These are phyloP conservation scores for Pollenia griseotomentosa DNA, from an alignment of 2,888 invertebrate species.

Conservation along the genomic window DNA sequence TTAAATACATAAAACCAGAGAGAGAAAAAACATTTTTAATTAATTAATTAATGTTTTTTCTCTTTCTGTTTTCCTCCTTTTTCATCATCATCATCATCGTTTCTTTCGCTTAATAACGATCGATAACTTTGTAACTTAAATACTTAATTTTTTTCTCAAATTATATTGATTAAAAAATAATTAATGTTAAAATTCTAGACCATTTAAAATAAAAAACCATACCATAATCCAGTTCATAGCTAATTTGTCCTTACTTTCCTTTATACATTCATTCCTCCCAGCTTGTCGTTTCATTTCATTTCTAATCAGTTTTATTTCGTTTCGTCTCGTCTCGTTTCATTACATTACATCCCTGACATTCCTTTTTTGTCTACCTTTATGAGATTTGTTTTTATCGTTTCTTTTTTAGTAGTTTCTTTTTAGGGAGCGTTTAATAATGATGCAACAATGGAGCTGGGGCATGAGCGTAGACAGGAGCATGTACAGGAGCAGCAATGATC, in stretches of 20 bases:
- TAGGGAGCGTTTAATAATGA: slow-evolving; percentile 81
- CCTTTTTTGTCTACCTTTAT: slow-evolving; percentile 55
- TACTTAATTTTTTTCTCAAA: slow-evolving; percentile 50
- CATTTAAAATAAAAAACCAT: slow-evolving; percentile 65
- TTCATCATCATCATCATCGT: slow-evolving; percentile 23
- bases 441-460: slow-evolving; percentile 83
- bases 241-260: slow-evolving; percentile 53
- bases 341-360: slow-evolving; percentile 68
- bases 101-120: slow-evolving; percentile 22
- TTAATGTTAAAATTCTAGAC: slow-evolving; percentile 67
- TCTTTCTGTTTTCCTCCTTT: slow-evolving; percentile 13
- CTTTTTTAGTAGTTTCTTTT: slow-evolving; percentile 1
- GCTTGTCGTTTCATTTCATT: slow-evolving; percentile 39
- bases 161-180: slow-evolving; percentile 49
- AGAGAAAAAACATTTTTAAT: slow-evolving; percentile 26
- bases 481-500: slow-evolving; percentile 80
- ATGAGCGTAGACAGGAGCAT: slow-evolving; percentile 77
- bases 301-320: slow-evolving; percentile 35
- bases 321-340: slow-evolving; percentile 33
- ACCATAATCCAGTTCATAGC: slow-evolving; percentile 71
- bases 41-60: slow-evolving; percentile 19
- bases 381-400: slow-evolving; percentile 39
- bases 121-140: slow-evolving; percentile 62
- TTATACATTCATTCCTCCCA: slow-evolving; percentile 12
- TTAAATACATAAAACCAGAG: slow-evolving; percentile 54